Conservation (phyloP, 2,113 vertebrate species). For the Hoplias malabaricus region DNA sequence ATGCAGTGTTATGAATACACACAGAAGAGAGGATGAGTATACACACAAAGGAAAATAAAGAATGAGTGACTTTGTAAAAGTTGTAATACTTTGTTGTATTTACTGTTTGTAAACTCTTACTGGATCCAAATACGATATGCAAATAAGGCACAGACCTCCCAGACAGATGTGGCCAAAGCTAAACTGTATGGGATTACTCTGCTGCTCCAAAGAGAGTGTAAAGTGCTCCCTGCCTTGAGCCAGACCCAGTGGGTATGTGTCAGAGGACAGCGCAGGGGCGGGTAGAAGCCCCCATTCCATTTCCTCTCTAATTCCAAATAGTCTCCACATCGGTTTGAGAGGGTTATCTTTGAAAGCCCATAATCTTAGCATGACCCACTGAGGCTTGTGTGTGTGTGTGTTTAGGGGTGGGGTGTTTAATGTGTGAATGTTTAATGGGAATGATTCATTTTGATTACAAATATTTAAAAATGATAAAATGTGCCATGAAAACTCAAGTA, state of each 20-base stretch:
- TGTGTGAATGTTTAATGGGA: no score
- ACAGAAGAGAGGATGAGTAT: neutral
- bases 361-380: neutral
- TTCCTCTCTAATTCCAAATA: neutral
- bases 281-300: neutral
- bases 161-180: constrained; percentile 10
- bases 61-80: no score
- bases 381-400: neutral
- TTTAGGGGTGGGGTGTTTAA: neutral
- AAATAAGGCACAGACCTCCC: neutral
- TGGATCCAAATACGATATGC: neutral
- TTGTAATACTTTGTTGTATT: neutral
- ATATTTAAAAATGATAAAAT: no score
- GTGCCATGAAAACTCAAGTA: no score
- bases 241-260: neutral
- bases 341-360: neutral
- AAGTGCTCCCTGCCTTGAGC: neutral
- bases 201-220: neutral
- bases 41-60: no score
- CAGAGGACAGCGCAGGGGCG: neutral
- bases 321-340: neutral
- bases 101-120: neutral
- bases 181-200: neutral
- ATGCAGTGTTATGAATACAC: neutral
- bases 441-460: no score